These are phyloP conservation scores for Helicoverpa armigera DNA, from an alignment of 1,140 invertebrate genomes.

Conservation along the genomic window DNA sequence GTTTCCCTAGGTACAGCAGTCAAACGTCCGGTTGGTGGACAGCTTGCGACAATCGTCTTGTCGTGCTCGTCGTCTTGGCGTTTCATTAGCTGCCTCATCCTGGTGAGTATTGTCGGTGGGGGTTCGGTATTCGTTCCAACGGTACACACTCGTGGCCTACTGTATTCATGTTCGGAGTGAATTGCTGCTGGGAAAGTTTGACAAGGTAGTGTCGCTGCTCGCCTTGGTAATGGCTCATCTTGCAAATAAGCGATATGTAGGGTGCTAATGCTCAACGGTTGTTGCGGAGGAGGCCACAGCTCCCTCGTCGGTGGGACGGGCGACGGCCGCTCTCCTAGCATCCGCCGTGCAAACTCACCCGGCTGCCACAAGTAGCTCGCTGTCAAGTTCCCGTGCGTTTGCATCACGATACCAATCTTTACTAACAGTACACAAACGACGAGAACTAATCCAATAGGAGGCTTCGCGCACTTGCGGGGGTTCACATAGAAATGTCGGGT, in stretches of 20 bases:
- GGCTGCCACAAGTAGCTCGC: constrained; percentile 82
- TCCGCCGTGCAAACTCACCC: constrained; percentile 77
- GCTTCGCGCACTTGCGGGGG: constrained; percentile 78
- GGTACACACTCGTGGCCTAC: constrained; percentile 67
- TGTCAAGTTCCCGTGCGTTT: constrained; percentile 79
- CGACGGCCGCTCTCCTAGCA: constrained; percentile 79
- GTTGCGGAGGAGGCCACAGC: constrained; percentile 75
- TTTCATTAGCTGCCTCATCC: constrained; percentile 61
- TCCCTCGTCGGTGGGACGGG: constrained; percentile 81
- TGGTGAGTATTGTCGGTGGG: constrained; percentile 64
- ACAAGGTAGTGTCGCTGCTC: constrained; percentile 69
- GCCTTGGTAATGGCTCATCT: constrained; percentile 69
- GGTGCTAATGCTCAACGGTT: constrained; percentile 80
- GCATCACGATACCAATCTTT: constrained; percentile 73
- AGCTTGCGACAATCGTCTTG: constrained; percentile 42
- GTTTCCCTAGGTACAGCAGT: constrained; percentile 63
- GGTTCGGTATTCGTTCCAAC: constrained; percentile 83
- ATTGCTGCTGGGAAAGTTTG: constrained; percentile 65
- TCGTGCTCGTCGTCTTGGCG: constrained; percentile 55
- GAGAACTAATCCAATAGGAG: constrained; percentile 80
- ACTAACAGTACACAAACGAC: constrained; percentile 69
- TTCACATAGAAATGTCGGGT: constrained; percentile 70
- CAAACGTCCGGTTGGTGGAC: constrained; percentile 63
- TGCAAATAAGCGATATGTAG: constrained; percentile 78
- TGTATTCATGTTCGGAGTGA: constrained; percentile 57